These are phyloP conservation scores for Phoxinus phoxinus DNA, from an alignment of 2,113 vertebrate species.

Conservation along the genomic window DNA sequence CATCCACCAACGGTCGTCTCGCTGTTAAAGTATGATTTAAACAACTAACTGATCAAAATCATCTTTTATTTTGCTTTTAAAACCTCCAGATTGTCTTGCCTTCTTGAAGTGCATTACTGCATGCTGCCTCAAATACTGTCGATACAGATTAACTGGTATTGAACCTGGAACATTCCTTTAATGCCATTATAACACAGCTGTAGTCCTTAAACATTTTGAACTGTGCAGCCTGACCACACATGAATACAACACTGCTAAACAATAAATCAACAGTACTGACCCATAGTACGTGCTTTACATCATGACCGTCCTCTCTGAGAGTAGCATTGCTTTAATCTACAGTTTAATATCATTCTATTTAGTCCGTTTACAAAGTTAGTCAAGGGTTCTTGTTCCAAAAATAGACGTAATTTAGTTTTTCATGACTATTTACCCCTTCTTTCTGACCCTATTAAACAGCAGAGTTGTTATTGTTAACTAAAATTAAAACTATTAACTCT, in stretches of 20 bases:
- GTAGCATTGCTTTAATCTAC: neutral
- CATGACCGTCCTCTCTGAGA: neutral
- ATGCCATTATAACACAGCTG: constrained; percentile 1
- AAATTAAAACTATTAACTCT: neutral
- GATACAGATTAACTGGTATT: constrained; percentile 15
- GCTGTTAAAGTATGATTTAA: neutral
- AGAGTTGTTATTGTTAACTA: neutral
- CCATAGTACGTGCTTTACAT: neutral
- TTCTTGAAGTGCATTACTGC: neutral
- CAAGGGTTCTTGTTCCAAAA: neutral
- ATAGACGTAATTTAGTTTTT: neutral
- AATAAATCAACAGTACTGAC: neutral
- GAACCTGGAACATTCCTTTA: neutral
- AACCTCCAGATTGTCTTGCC: neutral
- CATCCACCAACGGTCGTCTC: neutral
- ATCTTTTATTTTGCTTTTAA: neutral
- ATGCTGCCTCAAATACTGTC: neutral
- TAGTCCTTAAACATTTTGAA: neutral
- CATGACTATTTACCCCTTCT: neutral
- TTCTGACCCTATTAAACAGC: neutral
- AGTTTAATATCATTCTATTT: neutral
- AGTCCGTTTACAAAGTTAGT: neutral
- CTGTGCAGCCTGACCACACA: neutral
- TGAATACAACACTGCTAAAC: neutral
- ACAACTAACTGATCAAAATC: neutral